Evolutionary conservation across 2,888 invertebrate species (phyloP).

Genomic region (Caenorhabditis zanzibari): DNA sequence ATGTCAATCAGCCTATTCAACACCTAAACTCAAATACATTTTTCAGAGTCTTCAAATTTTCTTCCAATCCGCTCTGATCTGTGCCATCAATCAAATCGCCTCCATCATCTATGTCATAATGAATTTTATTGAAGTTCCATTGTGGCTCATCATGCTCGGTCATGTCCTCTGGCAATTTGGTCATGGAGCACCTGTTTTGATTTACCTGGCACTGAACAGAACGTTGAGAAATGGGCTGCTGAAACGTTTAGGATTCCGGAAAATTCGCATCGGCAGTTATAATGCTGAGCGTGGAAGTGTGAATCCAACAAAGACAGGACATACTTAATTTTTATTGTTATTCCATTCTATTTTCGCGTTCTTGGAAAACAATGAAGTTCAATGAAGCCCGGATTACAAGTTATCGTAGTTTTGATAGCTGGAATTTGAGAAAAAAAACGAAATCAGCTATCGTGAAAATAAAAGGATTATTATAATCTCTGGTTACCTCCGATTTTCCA

Average conservation of each 20-base stretch:
- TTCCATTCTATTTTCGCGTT: neutral
- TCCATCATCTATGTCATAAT: conserved; percentile 60
- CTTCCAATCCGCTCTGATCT: conserved; percentile 61
- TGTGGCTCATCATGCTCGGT: conserved; percentile 56
- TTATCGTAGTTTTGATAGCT: conserved; percentile 6
- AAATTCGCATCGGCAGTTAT: conserved; percentile 9
- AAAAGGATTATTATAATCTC: neutral
- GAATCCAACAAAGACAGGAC: conserved; percentile 16
- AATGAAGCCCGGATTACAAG: neutral
- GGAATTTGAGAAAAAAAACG: neutral
- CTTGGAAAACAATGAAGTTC: neutral
- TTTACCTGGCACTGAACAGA: conserved; percentile 47
- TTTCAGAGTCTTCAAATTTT: conserved; percentile 56
- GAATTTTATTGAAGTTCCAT: conserved; percentile 52
- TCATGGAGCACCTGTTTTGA: conserved; percentile 55
- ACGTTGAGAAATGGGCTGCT: conserved; percentile 48
- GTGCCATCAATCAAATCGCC: conserved; percentile 50
- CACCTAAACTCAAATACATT: neutral
- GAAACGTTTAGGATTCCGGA: conserved; percentile 15
- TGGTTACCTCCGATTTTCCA: neutral
- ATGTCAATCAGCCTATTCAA: neutral
- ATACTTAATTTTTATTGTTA: conserved; percentile 2
- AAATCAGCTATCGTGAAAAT: neutral
- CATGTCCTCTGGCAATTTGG: conserved; percentile 58
- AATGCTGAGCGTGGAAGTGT: conserved; percentile 21